phyloP scores from a whole-genome alignment of 37 sponge, comb jelly and placozoan genomes.

The Amphimedon queenslandica region DNA sequence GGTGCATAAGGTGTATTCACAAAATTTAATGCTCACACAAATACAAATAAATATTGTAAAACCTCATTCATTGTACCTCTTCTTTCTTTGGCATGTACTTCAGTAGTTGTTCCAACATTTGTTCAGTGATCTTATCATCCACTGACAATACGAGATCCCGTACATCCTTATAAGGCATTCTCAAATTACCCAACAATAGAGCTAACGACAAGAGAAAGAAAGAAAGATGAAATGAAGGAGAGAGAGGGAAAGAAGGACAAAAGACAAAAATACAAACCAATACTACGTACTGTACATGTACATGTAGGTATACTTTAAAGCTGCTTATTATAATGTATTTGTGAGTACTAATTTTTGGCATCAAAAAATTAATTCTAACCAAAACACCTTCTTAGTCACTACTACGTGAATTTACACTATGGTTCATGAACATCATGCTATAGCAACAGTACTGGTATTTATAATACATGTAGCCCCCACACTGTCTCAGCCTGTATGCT shows the following conservation, averaged over 20 bases:
- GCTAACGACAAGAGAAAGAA: constrained; percentile 27
- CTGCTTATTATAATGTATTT: not conserved
- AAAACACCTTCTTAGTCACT: too few relatives aligned
- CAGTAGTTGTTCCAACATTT: constrained; percentile 64
- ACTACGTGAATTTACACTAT: too few relatives aligned
- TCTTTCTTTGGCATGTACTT: constrained; percentile 84
- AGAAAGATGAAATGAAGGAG: not conserved
- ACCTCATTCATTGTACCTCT: constrained; percentile 50
- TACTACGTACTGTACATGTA: not conserved
- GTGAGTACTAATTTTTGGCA: not conserved
- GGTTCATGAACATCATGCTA: too few relatives aligned
- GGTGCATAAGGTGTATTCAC: not conserved
- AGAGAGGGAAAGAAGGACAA: not conserved
- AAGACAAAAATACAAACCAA: too few relatives aligned
- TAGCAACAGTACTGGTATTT: too few relatives aligned
- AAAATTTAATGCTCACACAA: not conserved
- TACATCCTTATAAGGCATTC: constrained; percentile 54
- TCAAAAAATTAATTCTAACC: too few relatives aligned
- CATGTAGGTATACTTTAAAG: not conserved
- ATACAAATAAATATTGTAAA: not conserved
- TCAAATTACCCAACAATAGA: constrained; percentile 66
- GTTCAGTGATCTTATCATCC: constrained; percentile 66
- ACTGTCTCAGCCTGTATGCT: too few relatives aligned
- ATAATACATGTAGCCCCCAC: too few relatives aligned
- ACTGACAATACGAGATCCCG: constrained; percentile 47